Percentiles rank a stretch among this genome's conserved stretches.
These are phyloP conservation scores for Mustelus asterias DNA, from an alignment of 2,113 vertebrate species.

Conservation along the genomic window DNA sequence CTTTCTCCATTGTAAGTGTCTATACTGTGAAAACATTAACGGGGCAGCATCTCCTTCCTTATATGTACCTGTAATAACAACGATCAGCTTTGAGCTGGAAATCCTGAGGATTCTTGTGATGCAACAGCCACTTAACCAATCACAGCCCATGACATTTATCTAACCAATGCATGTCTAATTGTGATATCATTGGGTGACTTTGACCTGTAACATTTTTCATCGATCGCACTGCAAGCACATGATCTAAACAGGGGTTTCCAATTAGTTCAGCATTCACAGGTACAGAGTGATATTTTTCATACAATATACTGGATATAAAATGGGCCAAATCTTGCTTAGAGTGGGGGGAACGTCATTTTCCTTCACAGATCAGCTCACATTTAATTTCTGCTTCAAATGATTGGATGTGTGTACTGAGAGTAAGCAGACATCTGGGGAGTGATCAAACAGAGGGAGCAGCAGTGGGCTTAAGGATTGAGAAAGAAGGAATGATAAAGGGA, in stretches of 20 bases:
- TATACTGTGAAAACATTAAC: not conserved
- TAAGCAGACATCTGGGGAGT: not conserved
- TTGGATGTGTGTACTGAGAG: not conserved
- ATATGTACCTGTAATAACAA: not conserved
- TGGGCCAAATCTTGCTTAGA: not conserved
- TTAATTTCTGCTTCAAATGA: not conserved
- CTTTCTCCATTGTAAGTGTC: not conserved
- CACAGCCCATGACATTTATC: not conserved
- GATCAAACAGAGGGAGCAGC: not conserved
- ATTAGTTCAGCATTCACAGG: not conserved
- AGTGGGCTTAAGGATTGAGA: not conserved
- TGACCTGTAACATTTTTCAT: not conserved
- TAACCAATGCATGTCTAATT: not conserved
- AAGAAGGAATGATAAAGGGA: not conserved
- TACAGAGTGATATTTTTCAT: not conserved
- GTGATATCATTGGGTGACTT: not conserved
- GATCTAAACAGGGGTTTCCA: not conserved
- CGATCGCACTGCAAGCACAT: not conserved
- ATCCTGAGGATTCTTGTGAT: not conserved
- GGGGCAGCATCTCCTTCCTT: not conserved
- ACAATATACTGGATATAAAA: not conserved
- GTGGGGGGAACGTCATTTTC: not conserved
- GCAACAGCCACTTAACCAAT: not conserved
- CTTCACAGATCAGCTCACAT: not conserved
- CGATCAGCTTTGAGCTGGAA: not conserved